Base-by-base conservation (phyloP, 2,797 vertebrate genomes). In the Alectoris magna region DNA sequence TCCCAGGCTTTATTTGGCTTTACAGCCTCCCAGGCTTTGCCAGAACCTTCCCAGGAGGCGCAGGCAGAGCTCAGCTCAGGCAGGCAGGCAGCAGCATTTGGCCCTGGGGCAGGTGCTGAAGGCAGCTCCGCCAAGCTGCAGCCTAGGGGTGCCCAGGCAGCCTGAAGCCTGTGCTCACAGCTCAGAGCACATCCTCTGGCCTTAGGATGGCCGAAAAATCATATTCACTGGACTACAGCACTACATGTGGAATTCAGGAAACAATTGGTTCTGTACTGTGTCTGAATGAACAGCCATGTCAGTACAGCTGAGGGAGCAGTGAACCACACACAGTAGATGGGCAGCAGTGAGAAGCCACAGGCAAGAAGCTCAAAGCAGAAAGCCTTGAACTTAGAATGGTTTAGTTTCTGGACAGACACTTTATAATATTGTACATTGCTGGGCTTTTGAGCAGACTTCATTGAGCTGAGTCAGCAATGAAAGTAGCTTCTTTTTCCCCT, bases 21-120 rank as follows among this genome's bases (percentile, higher is more conserved):
- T 11, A 21, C 26, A 0, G 4, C 11, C 29, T 4, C 11, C 38
- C 23, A 17, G n/a, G 22, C 11, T 67, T 84, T 73, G 21, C 11
- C 19, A 53, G 34, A 36, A 8, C 8, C 22, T 66, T 59, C 19
- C 26, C 9, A 24, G 0, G 49, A 63, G 27, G n/a, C 23, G 24
- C 4, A 26, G 23, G 14, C 27, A 69, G n/a, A 69, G 23, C 49
- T 69, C 49, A 63, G 43, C 19, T 49, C n/a, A 58, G 41, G 6
- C 58, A 46, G n/a, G 23, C 11, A 53, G 14, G 29, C 21, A 59
- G 22, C 19, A 22, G 23, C 49, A 15, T n/a, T 36, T 26, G 29
- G 11, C 29, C 13, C 4, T 0, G 1, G 14, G 13, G 19, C 11
- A 39, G 7, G 19, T 0, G 3, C n/a, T 26, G 58, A 22, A 64